These are phyloP conservation scores for Calypte anna DNA, from an alignment of 2,113 vertebrate species.

Conservation along the genomic window DNA sequence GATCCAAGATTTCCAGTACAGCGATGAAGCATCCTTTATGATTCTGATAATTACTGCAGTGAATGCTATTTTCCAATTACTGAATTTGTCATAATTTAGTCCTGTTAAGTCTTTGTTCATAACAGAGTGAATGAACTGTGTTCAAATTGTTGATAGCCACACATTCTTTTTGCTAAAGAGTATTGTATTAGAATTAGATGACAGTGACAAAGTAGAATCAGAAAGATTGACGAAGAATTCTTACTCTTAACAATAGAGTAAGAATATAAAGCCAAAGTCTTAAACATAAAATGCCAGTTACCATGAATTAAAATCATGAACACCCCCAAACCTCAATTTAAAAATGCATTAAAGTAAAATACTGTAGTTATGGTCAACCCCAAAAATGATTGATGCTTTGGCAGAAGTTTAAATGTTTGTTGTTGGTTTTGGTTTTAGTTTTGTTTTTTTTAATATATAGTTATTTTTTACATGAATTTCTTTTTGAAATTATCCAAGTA, in stretches of 20 bases:
- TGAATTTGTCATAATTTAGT: neutral
- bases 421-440: too few relatives aligned
- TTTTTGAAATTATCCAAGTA: neutral
- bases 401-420: neutral
- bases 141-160: neutral
- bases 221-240: neutral
- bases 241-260: neutral
- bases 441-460: neutral
- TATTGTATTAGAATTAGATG: neutral
- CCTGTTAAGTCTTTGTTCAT: neutral
- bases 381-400: neutral
- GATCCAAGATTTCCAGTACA: neutral
- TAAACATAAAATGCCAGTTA: neutral
- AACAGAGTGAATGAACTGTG: neutral
- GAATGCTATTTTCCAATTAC: neutral
- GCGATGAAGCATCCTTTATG: neutral
- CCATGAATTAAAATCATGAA: neutral
- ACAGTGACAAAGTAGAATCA: neutral
- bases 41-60: conserved; percentile 12
- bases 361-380: neutral
- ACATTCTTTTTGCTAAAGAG: neutral
- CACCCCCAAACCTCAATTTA: neutral
- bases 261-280: neutral
- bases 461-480: neutral
- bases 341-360: neutral